A percentile compares a stretch with the other conserved stretches of the same genome.
These are phyloP conservation scores for Argentina silus DNA, from an alignment of 2,797 vertebrate genomes.

Conservation along the genomic window DNA sequence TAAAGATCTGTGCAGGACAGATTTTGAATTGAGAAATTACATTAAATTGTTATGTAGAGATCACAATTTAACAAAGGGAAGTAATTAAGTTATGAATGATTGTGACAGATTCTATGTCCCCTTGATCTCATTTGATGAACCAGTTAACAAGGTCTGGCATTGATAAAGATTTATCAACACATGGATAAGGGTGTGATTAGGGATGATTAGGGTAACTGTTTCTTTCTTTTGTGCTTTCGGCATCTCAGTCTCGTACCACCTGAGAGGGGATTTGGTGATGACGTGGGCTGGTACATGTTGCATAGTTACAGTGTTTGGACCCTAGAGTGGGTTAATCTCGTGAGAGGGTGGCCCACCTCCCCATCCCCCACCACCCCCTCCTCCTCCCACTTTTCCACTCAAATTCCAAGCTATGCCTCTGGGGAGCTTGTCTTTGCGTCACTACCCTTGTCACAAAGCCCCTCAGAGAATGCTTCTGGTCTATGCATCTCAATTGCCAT, in stretches of 20 bases:
- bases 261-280: constrained; percentile 43
- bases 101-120: background rate
- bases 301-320: constrained; percentile 58
- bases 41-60: background rate
- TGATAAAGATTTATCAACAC: background rate
- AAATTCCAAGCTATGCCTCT: constrained; percentile 63
- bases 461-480: constrained; percentile 46
- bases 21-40: background rate
- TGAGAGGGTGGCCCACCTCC: constrained; percentile 33
- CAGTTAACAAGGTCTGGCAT: background rate
- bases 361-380: background rate
- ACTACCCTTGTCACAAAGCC: constrained; percentile 58
- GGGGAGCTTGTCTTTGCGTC: constrained; percentile 55
- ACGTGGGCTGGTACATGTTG: constrained; percentile 57
- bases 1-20: background rate
- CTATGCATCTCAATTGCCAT: constrained; percentile 26
- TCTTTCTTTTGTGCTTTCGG: background rate
- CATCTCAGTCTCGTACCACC: constrained; percentile 32
- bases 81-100: background rate
- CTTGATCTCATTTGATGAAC: constrained; percentile 1
- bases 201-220: background rate
- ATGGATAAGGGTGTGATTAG: background rate
- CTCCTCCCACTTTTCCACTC: constrained; percentile 44
- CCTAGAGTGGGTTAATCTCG: constrained; percentile 52
- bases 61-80: background rate